Evolutionary conservation across 2,113 vertebrate species (phyloP).

Genomic region (Rhipidura dahli): DNA sequence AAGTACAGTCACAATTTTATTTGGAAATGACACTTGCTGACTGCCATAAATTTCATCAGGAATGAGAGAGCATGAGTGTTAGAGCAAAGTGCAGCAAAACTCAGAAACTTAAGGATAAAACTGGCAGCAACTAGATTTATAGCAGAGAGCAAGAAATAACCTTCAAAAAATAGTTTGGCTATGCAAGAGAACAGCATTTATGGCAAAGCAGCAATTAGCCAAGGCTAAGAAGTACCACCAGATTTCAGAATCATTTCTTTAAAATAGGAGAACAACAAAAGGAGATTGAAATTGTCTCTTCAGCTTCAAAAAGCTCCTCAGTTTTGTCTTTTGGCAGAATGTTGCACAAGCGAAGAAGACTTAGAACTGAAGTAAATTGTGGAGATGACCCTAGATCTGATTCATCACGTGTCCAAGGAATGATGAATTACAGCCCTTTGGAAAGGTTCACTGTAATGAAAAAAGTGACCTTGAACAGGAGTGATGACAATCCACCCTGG

Average conservation of each 20-base stretch:
- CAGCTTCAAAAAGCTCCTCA: background rate
- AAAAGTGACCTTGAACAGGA: slow-evolving; percentile 6
- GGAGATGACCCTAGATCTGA: background rate
- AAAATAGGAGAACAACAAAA: background rate
- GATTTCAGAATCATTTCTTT: background rate
- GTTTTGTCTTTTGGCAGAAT: background rate
- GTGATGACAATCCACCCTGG: background rate
- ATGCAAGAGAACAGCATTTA: background rate
- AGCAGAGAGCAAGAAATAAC: background rate
- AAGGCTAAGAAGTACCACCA: background rate
- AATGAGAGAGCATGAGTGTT: background rate
- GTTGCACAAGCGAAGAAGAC: background rate
- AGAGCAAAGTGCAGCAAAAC: background rate
- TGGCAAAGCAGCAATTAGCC: background rate
- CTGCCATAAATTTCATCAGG: background rate
- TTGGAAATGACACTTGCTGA: background rate
- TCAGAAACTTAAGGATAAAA: background rate
- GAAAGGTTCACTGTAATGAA: background rate
- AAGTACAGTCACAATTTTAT: background rate
- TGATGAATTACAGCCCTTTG: background rate
- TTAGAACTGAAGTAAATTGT: background rate
- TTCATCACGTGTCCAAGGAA: background rate
- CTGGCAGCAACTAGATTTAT: background rate
- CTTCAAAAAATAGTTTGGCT: background rate
- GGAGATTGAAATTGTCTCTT: background rate